Evolutionary conservation across 2,797 vertebrate species (phyloP).

Genomic region (Hipposideros larvatus): DNA sequence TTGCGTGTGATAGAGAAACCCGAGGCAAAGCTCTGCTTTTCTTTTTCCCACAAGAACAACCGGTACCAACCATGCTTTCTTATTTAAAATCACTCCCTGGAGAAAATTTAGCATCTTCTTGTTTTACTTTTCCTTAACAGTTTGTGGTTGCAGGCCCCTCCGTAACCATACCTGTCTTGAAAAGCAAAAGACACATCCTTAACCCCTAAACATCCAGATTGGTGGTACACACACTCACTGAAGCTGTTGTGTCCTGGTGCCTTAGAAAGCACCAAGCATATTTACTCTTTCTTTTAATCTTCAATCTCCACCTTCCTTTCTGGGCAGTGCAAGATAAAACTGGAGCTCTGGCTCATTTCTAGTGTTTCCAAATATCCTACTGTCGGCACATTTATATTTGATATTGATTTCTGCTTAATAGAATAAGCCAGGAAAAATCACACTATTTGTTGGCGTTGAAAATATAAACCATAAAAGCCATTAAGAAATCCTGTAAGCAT

Average conservation of each 20-base stretch:
- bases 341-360: constrained; percentile 70
- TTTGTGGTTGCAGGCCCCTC: not conserved
- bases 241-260: not conserved
- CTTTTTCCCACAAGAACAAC: not conserved
- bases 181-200: constrained; percentile 30
- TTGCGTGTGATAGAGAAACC: not conserved
- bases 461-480: constrained; percentile 91
- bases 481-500: constrained; percentile 88
- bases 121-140: constrained; percentile 22
- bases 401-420: constrained; percentile 91
- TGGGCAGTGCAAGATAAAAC: constrained; percentile 66
- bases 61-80: not conserved
- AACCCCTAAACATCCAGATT: not conserved
- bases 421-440: constrained; percentile 89
- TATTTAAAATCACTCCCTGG: constrained; percentile 17
- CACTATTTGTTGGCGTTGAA: constrained; percentile 89
- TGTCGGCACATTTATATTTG: constrained; percentile 88
- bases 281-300: not conserved
- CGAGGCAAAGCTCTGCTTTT: not conserved
- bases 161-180: not conserved
- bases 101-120: constrained; percentile 38
- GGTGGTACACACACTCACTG: not conserved
- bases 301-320: not conserved
- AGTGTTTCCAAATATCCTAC: constrained; percentile 85
- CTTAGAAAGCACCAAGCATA: not conserved